These are phyloP conservation scores for Bimastos eiseni DNA, from an alignment of 2,888 invertebrate genomes.

Conservation along the genomic window DNA sequence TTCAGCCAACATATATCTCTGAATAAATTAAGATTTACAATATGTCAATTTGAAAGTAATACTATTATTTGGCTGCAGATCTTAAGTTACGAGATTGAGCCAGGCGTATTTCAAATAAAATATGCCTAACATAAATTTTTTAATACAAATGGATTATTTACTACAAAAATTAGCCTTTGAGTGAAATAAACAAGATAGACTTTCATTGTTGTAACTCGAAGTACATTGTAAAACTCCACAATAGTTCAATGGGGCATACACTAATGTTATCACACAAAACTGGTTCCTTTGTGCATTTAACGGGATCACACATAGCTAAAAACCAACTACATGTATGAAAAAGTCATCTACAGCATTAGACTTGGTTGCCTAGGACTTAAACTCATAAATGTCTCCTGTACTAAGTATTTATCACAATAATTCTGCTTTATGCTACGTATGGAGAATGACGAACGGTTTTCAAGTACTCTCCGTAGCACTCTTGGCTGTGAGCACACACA, in stretches of 20 bases:
- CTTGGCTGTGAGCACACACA: constrained; percentile 54
- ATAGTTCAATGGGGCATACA: no score
- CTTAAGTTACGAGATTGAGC: background rate
- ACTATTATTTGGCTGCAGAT: constrained; percentile 2
- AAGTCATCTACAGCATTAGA: background rate
- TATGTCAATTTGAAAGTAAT: constrained; percentile 4
- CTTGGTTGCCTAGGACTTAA: background rate
- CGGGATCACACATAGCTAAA: background rate
- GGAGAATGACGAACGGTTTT: background rate
- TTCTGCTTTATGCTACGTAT: background rate
- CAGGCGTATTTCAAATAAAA: background rate
- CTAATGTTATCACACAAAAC: background rate
- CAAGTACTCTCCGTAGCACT: constrained; percentile 46
- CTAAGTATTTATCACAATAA: background rate
- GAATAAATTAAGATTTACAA: background rate
- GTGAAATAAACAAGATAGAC: background rate
- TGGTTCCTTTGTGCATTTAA: constrained; percentile 9
- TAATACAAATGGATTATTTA: background rate
- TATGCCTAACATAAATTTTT: background rate
- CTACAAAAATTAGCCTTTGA: background rate
- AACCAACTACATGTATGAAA: background rate
- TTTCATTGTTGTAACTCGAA: background rate
- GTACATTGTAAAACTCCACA: background rate
- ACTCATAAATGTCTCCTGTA: background rate
- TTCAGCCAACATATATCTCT: background rate